Evolutionary conservation across 2,888 invertebrate species (phyloP), one percentile per base, ranked within the genome.

Genomic region (Atethmia centrago): DNA sequence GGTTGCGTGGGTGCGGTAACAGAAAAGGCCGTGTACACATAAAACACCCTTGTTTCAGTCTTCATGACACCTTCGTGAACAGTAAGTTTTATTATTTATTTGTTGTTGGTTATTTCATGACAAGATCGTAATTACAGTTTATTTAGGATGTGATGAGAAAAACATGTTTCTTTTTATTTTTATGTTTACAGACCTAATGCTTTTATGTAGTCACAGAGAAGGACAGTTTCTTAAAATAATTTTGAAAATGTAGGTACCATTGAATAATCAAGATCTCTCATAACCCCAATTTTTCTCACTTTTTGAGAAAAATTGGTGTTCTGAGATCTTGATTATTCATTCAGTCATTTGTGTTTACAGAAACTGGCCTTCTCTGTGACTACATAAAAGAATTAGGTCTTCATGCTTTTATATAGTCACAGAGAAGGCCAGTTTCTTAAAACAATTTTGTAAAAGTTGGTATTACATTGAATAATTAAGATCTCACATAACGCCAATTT

Each of bases 31-130:
- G 19, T 45, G 68, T 36, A 45, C 42, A 67, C 51, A 79, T 65
- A 62, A 74, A 73, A 61, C 42, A 79, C 53, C 64, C 59, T 83
- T 82, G 67, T 83, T 71, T 66, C 47, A 56, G 53, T 67, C 36
- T 59, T 80, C 75, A 74, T 66, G 80, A 83, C 55, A 69, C 68
- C 68, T 71, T 31, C 40, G 67, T 75, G 56, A 72, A 58, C 45
- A 56, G 59, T 67, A 10, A 45, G 71, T 73, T 82, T 78, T 69
- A 67, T 66, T 71, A 73, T 73, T 64, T 79, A 55, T 77, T 71
- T 77, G 56, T 70, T 77, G 49, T 62, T 58, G 56, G 53, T 51
- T 76, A 65, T 74, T 65, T 63, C 49, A 59, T 31, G 61, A n/a
- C 49, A 51, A 74, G 66, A 66, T 80, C 80, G 56, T 62, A 80